Percentiles rank a stretch among this genome's conserved stretches.
Evolutionary conservation across 2,888 invertebrate species (phyloP).

Genomic region (Heliconius sara): DNA sequence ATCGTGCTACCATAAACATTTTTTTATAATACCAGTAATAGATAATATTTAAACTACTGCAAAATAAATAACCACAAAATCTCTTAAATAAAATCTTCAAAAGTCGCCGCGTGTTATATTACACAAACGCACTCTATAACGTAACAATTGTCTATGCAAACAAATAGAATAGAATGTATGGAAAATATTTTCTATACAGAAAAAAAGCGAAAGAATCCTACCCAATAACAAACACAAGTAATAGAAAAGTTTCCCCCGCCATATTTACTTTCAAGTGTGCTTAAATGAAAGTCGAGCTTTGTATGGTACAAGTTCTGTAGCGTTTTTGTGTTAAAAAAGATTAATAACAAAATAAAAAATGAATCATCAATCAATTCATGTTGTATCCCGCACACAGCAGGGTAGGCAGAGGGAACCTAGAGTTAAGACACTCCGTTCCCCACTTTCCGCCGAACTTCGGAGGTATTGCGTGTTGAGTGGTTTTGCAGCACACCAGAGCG

Average conservation of each 20-base stretch:
- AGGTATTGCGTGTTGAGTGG: too few relatives aligned
- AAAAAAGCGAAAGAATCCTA: constrained; percentile 58
- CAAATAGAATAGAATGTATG: constrained; percentile 31
- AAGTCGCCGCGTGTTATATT: background rate
- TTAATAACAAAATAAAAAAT: background rate
- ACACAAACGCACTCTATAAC: background rate
- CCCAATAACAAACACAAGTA: constrained; percentile 63
- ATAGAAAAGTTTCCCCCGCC: constrained; percentile 66
- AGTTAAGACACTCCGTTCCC: too few relatives aligned
- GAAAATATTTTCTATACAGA: constrained; percentile 45
- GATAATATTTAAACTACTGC: background rate
- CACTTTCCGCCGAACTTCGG: too few relatives aligned
- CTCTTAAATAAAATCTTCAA: background rate
- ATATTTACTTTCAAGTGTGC: constrained; percentile 64
- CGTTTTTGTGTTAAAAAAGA: background rate
- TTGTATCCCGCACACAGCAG: too few relatives aligned
- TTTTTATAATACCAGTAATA: too few relatives aligned
- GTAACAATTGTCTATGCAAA: constrained; percentile 28
- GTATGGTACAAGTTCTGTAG: constrained; percentile 13
- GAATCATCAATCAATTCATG: too few relatives aligned
- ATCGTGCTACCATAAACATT: too few relatives aligned
- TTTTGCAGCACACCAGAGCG: too few relatives aligned
- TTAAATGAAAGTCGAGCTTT: constrained; percentile 63
- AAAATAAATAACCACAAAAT: background rate
- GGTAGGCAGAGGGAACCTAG: too few relatives aligned